Conservation (phyloP, 1,140 invertebrate species). For the Panagrolaimus sp. region DNA sequence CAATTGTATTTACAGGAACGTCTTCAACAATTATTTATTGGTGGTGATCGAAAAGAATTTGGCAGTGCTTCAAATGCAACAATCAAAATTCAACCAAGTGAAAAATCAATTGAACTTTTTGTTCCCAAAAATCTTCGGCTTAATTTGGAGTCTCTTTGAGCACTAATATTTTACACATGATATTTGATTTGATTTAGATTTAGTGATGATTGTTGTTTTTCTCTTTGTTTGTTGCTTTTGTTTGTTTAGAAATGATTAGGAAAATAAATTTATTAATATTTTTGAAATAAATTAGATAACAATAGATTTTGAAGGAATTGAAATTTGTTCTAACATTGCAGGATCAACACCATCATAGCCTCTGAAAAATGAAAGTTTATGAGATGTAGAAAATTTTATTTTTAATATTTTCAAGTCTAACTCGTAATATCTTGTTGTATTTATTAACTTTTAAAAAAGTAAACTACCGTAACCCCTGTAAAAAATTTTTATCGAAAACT, state of each 20-base stretch:
- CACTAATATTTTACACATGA: neutral
- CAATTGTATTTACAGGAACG: neutral
- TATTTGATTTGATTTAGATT: neutral
- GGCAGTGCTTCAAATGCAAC: neutral
- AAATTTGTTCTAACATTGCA: neutral
- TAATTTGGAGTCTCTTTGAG: neutral
- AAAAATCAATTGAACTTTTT: conserved; percentile 3
- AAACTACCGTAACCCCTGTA: too few species aligned
- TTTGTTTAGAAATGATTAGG: too few species aligned
- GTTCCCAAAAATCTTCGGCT: neutral
- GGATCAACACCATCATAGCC: conserved; percentile 9
- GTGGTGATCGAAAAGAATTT: neutral
- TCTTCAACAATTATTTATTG: neutral
- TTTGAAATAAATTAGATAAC: too few species aligned
- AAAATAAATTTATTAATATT: too few species aligned
- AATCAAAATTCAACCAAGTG: neutral
- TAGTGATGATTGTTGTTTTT: neutral
- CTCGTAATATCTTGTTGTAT: too few species aligned
- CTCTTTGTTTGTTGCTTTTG: neutral
- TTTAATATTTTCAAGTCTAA: too few species aligned
- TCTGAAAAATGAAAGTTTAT: neutral
- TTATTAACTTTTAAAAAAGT: too few species aligned
- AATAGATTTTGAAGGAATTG: neutral
- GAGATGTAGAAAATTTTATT: too few species aligned
- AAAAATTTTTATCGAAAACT: too few species aligned